Base-by-base conservation (phyloP, 2,888 invertebrate genomes). In the Azorinus chamasolen region DNA sequence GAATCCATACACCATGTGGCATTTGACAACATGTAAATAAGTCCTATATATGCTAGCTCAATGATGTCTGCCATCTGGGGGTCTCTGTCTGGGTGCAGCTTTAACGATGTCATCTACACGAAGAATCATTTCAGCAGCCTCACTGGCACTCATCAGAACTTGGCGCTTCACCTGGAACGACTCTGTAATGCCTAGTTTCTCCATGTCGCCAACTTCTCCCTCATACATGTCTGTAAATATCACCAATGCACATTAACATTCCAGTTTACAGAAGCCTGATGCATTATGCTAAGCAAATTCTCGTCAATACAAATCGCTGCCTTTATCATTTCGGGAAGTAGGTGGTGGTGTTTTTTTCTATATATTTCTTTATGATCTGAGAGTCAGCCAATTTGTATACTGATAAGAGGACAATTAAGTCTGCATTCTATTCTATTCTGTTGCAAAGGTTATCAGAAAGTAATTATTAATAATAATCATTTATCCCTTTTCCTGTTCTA, bases 51-150 rank as follows among this genome's bases (percentile, higher is more conserved):
- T 32, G 5, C 32, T 24, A 25, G 46, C 24, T 84, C 80, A 87
- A 79, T 88, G 87, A 53, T 80, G 80, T 51, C 89, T 76, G 48
- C 85, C 75, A 58, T 99, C 99, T 76, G 96, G 96, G 0, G 95
- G 96, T 79, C 99, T 96, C 90, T 95, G 89, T 46, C 93, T 79
- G 0, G 93, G 93, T 27, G 93, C 92, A 12, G 98, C 95, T 93
- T 96, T 97, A 78, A 99, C 96, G 85, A 99, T 99, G 94, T 98
- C 96, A 93, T 99, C 99, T 0, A 99, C 99, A 65, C 99, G 96
- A 22, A 99, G 95, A 88, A 99, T 99, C 97, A 99, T 98, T 94
- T 99, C 99, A 0, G 99, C 99, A 0, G 99, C 99, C 93, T 99
- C 99, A 0, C 97, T 94, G 0, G 99, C 99, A 8, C 98, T 98